Evolutionary conservation across 2,888 invertebrate genomes (phyloP), one percentile per base, ranked within the genome.

Genomic region (Volucella zonaria): DNA sequence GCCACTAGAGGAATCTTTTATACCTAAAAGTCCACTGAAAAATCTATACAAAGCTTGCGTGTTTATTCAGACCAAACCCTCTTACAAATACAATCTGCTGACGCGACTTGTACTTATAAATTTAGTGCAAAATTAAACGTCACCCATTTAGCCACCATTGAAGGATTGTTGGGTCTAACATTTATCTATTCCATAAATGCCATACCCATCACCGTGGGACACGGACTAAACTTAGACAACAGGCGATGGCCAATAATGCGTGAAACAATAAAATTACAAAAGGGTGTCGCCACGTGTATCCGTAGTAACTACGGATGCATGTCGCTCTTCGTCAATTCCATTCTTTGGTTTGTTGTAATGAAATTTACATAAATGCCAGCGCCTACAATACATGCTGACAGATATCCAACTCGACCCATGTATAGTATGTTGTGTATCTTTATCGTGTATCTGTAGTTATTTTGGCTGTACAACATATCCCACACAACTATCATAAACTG

Each of bases 191-290:
- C 1, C 54, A 23, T 23, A 23, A 9, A 1, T 23, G 11, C 23
- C 11, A 54, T 54, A 18, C 10, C 15, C 31, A 38, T 45, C 31
- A 31, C 11, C 18, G 38, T 15, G 1, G 52, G n/a, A 40, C 51
- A 78, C 58, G 47, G 45, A 64, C 6, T 40, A 12, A 45, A 73
- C 66, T 66, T 61, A 79, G 66, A 79, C 45, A 31, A 31, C 31
- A 62, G 15, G 42, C n/a, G n/a, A n/a, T 8, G 14, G 51, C 15
- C 64, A 58, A 42, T 73, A 52, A 58, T 45, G 42, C 59, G 78
- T 68, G 43, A 52, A 45, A 38, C 31, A 66, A 59, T 79, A 52
- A 78, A 71, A 78, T 66, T 64, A 10, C 18, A 73, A 79, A 79
- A 66, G 79, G 73, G 66, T 59, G 73, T 73, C 58, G 14, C 73